Evolutionary conservation across 2,797 vertebrate genomes (phyloP), one percentile per base, ranked within the genome.

Genomic region (Pogoniulus pusillus): DNA sequence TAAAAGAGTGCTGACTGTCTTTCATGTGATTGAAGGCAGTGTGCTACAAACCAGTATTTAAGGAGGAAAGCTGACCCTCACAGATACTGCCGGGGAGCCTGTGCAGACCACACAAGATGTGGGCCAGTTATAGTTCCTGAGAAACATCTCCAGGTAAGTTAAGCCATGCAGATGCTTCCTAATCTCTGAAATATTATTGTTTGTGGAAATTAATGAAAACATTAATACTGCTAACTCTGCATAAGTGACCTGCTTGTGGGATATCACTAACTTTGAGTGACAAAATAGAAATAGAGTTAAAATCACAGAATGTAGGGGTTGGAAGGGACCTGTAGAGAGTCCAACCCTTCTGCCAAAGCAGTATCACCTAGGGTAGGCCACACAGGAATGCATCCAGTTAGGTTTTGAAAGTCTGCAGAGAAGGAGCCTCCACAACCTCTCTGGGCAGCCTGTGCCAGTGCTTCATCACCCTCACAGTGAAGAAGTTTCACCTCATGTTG

Each of bases 31-130:
- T 93, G 87, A 96, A 99, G 99, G 97, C 99, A 99, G 97, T 99
- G 99, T 95, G 96, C 97, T 4, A 99, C 98, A 93, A 99, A 98
- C 93, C 98, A 99, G 43, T 99, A 99, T 91, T 96, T 99, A 90
- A 97, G 98, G 96, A 99, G 98, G 95, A 98, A 98, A 97, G 98
- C 98, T 80, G 99, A 99, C 69, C 98, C 99, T 63, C 98, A 99
- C 59, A 98, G 98, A 26, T 99, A 99, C 94, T 99, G 99, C 84
- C 98, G 98, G 89, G 98, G 97, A 37, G 97, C 98, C 41, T 99
- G 99, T 47, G 98, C 99, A 9, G 93, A 97, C 12, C 94, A 98
- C 68, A 99, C 99, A 2, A 97, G 96, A 4, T 99, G 99, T 29
- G 99, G 99, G 47, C 99, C 99, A 0, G 95, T 99, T 41, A 59